These are phyloP conservation scores for Parochlus steinenii DNA, from an alignment of 2,888 invertebrate genomes.

Conservation along the genomic window DNA sequence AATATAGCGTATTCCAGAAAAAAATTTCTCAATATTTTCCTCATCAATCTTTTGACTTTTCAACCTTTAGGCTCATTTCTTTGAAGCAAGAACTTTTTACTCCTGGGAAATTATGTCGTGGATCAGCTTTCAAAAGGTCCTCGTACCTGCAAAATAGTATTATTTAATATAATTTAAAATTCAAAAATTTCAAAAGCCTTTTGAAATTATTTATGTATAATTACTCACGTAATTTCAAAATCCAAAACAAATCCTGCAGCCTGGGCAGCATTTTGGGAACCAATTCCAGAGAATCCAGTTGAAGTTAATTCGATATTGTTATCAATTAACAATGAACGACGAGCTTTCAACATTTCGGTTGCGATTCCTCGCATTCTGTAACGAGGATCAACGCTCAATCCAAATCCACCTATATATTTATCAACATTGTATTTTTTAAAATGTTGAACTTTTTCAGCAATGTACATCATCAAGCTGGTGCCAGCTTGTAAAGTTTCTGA, in stretches of 20 bases:
- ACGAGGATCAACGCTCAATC: conserved; percentile 5
- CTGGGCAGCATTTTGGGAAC: conserved; percentile 6
- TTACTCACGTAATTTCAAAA: too few species aligned
- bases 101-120: too few species aligned
- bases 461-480: not conserved
- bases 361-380: conserved; percentile 7
- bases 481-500: conserved; percentile 6
- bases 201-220: too few species aligned
- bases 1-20: too few species aligned
- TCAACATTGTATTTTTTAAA: conserved; percentile 10
- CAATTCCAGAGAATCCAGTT: conserved; percentile 7
- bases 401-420: conserved; percentile 9
- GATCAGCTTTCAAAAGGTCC: too few species aligned
- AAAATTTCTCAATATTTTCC: too few species aligned
- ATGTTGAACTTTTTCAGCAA: conserved; percentile 1
- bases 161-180: too few species aligned
- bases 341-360: conserved; percentile 10
- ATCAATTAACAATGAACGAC: conserved; percentile 1
- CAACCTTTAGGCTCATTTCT: too few species aligned
- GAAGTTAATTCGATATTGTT: conserved; percentile 3
- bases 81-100: too few species aligned
- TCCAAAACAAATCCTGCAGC: not conserved
- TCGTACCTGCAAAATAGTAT: too few species aligned
- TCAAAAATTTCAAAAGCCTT: too few species aligned
- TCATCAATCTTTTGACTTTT: too few species aligned